Evolutionary conservation across 2,888 invertebrate species (phyloP).

Genomic region (Sympetrum striolatum): DNA sequence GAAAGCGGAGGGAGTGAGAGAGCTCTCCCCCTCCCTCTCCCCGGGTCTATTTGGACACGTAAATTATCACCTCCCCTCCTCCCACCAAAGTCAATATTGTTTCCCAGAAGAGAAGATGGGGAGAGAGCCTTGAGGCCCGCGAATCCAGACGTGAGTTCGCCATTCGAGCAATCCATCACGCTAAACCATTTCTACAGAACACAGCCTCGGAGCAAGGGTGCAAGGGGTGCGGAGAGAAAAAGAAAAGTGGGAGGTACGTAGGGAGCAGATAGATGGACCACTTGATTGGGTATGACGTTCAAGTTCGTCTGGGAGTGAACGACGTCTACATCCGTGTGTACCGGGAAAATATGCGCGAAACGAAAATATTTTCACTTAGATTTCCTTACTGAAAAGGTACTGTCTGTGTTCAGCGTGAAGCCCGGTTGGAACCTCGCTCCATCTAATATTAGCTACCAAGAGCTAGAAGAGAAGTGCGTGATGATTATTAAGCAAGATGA

Average conservation of each 20-base stretch:
- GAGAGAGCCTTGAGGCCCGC: background rate
- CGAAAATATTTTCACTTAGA: too few species aligned
- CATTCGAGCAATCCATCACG: slow-evolving; percentile 32
- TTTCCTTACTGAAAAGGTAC: too few species aligned
- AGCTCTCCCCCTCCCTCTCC: background rate
- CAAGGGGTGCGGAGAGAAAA: background rate
- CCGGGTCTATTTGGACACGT: background rate
- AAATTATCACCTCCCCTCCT: background rate
- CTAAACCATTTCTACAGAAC: slow-evolving; percentile 40
- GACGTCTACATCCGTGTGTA: too few species aligned
- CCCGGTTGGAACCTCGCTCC: too few species aligned
- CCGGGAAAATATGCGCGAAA: too few species aligned
- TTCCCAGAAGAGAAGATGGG: background rate
- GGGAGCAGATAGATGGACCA: background rate
- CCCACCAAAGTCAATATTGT: slow-evolving; percentile 35
- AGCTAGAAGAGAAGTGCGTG: too few species aligned
- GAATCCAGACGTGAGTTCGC: slow-evolving; percentile 25
- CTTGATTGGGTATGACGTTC: too few species aligned
- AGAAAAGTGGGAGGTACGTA: background rate
- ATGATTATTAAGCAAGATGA: too few species aligned
- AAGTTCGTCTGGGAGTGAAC: too few species aligned
- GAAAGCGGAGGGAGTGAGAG: background rate
- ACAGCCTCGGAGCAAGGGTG: background rate
- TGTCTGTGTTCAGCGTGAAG: too few species aligned
- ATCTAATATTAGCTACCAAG: too few species aligned